phyloP scores from a whole-genome alignment of 2,113 vertebrate species.

The Sylvicapra grimmia region DNA sequence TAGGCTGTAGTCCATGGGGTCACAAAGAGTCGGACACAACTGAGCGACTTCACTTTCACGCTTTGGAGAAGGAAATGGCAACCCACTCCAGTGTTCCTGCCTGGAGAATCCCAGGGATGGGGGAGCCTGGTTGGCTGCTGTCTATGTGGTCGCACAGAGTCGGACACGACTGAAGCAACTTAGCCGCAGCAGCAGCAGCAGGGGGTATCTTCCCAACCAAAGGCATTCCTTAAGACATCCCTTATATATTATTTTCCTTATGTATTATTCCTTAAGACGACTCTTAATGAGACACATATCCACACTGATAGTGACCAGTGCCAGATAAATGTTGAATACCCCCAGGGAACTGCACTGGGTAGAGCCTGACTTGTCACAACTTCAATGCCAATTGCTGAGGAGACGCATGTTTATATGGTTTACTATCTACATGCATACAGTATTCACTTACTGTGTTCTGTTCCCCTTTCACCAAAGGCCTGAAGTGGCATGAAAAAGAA shows the following conservation, averaged over 20 bases:
- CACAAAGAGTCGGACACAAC: rapidly evolving
- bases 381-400: neutral
- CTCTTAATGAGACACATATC: neutral
- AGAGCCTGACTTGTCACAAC: neutral
- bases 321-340: neutral
- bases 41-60: too few relatives aligned
- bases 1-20: too few relatives aligned
- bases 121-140: too few relatives aligned
- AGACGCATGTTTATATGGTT: neutral
- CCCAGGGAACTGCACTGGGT: neutral
- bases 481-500: constrained; percentile 22
- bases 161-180: too few relatives aligned
- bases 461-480: neutral
- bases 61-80: too few relatives aligned
- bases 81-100: too few relatives aligned
- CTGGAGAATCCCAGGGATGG: too few relatives aligned
- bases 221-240: neutral
- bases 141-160: too few relatives aligned
- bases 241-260: neutral
- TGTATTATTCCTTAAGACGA: neutral
- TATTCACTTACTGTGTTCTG: constrained; percentile 14
- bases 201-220: neutral
- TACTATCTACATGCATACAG: neutral
- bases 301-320: neutral
- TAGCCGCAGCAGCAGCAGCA: too few relatives aligned